These are phyloP conservation scores for Myotis brandtii DNA, from an alignment of 2,113 vertebrate genomes.

Conservation along the genomic window DNA sequence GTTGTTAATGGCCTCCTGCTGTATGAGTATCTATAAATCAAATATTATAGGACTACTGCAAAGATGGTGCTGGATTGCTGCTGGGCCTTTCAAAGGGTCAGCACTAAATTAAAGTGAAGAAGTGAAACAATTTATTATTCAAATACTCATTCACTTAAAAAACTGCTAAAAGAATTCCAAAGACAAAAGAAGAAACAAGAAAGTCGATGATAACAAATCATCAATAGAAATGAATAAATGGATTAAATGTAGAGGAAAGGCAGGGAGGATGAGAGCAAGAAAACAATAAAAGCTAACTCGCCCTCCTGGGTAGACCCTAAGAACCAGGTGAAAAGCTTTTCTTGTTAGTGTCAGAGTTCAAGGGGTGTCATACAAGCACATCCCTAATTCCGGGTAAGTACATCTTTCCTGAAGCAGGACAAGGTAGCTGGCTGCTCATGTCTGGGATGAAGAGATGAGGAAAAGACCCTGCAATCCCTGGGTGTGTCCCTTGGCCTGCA, in stretches of 20 bases:
- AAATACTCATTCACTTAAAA: slow-evolving; percentile 8
- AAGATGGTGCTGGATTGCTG: neutral
- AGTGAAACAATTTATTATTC: neutral
- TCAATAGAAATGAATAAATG: neutral
- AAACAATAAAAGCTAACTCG: neutral
- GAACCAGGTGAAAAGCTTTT: neutral
- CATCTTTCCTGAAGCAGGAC: neutral
- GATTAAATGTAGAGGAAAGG: neutral
- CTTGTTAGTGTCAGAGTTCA: neutral
- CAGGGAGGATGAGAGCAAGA: neutral
- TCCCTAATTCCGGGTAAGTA: neutral
- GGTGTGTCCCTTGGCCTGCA: neutral
- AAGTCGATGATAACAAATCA: neutral
- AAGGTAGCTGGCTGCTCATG: neutral
- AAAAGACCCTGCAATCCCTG: neutral
- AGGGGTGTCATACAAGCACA: neutral
- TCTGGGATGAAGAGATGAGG: neutral
- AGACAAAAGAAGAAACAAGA: slow-evolving; percentile 47
- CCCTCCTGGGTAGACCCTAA: neutral
- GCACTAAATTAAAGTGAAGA: neutral
- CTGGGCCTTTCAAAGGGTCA: neutral
- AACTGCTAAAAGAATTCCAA: neutral
- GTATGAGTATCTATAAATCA: neutral
- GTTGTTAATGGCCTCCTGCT: neutral
- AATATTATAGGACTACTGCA: neutral